phyloP scores from a whole-genome alignment of 2,797 vertebrate genomes.

The Aulostomus chinensis region DNA sequence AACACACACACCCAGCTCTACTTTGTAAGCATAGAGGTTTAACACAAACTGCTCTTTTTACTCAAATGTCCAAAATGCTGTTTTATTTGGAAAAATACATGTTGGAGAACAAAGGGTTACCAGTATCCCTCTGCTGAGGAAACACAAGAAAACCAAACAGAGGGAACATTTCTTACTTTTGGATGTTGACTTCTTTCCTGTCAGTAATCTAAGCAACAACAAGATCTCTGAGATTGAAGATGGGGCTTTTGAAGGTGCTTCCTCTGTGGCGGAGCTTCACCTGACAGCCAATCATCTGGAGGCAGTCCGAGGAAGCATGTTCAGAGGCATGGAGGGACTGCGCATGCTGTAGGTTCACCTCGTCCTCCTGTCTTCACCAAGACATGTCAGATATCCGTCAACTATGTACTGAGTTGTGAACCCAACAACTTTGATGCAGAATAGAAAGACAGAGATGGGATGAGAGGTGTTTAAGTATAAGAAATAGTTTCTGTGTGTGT shows the following conservation, averaged over 20 bases:
- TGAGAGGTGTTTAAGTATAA: no score
- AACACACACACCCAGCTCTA: neutral
- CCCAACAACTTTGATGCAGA: no score
- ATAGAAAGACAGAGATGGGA: no score
- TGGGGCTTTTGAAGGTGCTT: slow-evolving; percentile 88
- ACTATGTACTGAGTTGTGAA: no score
- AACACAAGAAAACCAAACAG: neutral
- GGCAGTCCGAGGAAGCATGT: slow-evolving; percentile 91
- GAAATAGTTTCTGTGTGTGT: neutral
- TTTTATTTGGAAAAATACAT: neutral
- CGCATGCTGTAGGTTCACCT: slow-evolving; percentile 87
- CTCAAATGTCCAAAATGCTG: neutral
- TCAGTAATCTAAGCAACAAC: slow-evolving; percentile 97
- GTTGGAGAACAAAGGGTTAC: no score
- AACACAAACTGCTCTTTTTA: neutral
- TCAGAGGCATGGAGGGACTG: slow-evolving; percentile 88
- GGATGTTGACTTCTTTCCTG: neutral
- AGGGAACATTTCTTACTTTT: neutral
- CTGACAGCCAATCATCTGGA: slow-evolving; percentile 96
- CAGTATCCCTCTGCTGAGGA: no score
- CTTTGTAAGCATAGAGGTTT: neutral
- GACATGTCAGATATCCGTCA: no score
- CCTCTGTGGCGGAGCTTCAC: slow-evolving; percentile 88
- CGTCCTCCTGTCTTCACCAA: neutral
- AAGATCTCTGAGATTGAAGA: slow-evolving; percentile 95